phyloP scores from a whole-genome alignment of 2,797 vertebrate species.

The Halcyon smyrnensis region DNA sequence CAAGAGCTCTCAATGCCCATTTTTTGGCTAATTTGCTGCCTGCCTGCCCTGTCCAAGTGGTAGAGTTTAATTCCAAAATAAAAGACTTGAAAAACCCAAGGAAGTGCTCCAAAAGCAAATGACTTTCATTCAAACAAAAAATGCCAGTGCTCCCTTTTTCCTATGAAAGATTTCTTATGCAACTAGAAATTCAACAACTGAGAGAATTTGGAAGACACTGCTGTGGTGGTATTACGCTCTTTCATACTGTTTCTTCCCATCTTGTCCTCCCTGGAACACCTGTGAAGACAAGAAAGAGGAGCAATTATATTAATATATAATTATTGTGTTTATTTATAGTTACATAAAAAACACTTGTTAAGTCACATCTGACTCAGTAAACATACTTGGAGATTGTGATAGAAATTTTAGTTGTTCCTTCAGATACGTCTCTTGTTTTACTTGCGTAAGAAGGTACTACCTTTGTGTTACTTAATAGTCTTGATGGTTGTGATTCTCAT shows the following conservation, averaged over 20 bases:
- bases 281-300: neutral
- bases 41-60: conserved; percentile 21
- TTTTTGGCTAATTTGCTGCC: conserved; percentile 61
- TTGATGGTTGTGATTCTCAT: neutral
- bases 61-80: conserved; percentile 40
- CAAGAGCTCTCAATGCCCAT: conserved; percentile 14
- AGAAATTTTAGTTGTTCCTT: neutral
- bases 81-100: conserved; percentile 26
- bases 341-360: neutral
- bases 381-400: neutral
- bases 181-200: neutral
- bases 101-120: neutral
- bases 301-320: neutral
- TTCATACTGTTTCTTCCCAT: neutral
- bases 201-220: neutral
- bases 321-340: neutral
- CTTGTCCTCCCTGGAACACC: neutral
- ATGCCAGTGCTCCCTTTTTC: neutral
- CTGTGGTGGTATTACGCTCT: neutral
- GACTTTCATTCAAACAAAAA: neutral
- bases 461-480: neutral
- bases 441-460: neutral
- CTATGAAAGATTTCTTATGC: neutral
- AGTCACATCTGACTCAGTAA: neutral
- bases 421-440: neutral